Evolutionary conservation across 2,113 vertebrate genomes (phyloP).

Genomic region (Madoqua kirkii): DNA sequence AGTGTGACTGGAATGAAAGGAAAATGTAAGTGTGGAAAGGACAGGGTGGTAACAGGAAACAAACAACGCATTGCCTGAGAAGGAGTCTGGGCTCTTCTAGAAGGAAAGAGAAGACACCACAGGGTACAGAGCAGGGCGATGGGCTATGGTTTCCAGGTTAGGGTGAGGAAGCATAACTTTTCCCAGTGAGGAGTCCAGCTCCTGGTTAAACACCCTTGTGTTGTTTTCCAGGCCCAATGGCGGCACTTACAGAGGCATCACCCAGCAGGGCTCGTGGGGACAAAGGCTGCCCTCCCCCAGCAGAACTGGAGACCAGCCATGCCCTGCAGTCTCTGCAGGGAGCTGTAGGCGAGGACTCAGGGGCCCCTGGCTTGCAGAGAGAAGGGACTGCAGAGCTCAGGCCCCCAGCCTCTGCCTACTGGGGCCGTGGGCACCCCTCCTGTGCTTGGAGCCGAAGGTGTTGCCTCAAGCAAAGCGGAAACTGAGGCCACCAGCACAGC

Average conservation of each 20-base stretch:
- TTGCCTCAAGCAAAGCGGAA: neutral
- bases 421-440: neutral
- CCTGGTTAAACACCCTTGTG: too few relatives aligned
- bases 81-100: neutral
- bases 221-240: neutral
- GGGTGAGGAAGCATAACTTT: too few relatives aligned
- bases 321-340: neutral
- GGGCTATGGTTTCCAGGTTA: too few relatives aligned
- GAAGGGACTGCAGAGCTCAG: neutral
- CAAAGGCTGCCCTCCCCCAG: neutral
- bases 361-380: neutral
- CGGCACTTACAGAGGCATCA: neutral
- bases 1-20: neutral
- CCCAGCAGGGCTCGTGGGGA: fast-evolving
- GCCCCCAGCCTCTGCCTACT: neutral
- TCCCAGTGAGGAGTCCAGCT: neutral
- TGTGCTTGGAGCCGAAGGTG: neutral
- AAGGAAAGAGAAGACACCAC: neutral
- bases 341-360: neutral
- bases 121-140: too few relatives aligned
- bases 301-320: neutral
- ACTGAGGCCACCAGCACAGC: fast-evolving
- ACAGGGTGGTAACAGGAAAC: neutral
- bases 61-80: fast-evolving
- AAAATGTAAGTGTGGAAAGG: neutral